Evolutionary conservation across 2,797 vertebrate species (phyloP), one percentile per base, ranked within the genome.

Genomic region (Gobionotothen gibberifrons): DNA sequence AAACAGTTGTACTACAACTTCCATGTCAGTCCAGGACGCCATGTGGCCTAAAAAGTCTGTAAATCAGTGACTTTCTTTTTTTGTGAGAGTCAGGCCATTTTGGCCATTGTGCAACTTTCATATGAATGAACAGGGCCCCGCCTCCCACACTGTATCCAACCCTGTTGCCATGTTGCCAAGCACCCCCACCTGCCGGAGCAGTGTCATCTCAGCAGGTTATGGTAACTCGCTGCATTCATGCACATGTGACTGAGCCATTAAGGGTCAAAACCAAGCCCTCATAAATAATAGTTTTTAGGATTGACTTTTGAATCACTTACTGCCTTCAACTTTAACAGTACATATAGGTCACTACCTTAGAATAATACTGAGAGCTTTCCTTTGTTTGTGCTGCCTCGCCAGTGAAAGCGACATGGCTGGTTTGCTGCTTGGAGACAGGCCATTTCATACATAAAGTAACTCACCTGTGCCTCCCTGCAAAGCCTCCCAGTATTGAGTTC

Each of bases 381-480:
- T 83, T 84, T 82, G 89, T 89, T 85, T 69, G 69, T n/a, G 42
- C 71, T 40, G 76, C 65, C 17, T 47, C 61, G 69, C 81, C 77
- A 22, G 54, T 57, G 68, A 53, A 69, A 76, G 70, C 48, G 14
- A 78, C 78, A 69, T 58, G 48, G 82, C 78, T 72, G 74, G 73
- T 84, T 82, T 72, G 82, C 78, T 79, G 71, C 67, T 78, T 76
- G 70, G 82, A 82, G 72, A 79, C 69, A 67, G 69, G 74, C 70
- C 74, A 86, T 82, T 86, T 81, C 71, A 84, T 85, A 86, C 82
- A 85, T 75, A 86, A 79, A 85, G 75, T 69, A 80, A 85, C 74
- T 87, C 84, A 87, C 83, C 85, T 87, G 82, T 76, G 74, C 74
- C 69, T 78, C 69, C 60, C 74, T 48, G 64, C 66, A 64, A 76